These are phyloP conservation scores for Neotragus pygmaeus DNA, from an alignment of 2,113 vertebrate species.

Conservation along the genomic window DNA sequence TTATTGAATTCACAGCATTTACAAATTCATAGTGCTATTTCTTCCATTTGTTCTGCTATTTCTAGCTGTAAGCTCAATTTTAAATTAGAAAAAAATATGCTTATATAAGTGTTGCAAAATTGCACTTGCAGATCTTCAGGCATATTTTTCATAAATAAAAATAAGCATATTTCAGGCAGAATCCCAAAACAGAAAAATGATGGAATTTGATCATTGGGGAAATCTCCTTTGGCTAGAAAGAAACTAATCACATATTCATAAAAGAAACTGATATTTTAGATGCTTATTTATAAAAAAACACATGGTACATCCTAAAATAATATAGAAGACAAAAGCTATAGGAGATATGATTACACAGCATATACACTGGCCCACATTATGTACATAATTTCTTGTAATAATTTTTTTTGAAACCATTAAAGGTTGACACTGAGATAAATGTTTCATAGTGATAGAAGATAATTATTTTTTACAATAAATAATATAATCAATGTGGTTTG, in stretches of 20 bases:
- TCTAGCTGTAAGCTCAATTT: constrained; percentile 41
- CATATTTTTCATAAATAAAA: constrained; percentile 60
- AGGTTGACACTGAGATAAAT: background rate
- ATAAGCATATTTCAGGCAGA: constrained; percentile 47
- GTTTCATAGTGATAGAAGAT: background rate
- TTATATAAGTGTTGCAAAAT: constrained; percentile 51
- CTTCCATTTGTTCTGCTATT: constrained; percentile 73
- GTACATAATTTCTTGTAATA: background rate
- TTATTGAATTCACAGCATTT: constrained; percentile 57
- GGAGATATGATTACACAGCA: background rate
- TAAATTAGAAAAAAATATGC: constrained; percentile 59
- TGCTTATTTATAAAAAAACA: background rate
- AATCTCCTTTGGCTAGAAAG: constrained; percentile 15
- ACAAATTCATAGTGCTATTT: constrained; percentile 64
- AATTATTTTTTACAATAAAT: background rate
- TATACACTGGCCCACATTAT: background rate
- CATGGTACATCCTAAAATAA: background rate
- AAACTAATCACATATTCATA: background rate
- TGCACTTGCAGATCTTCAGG: constrained; percentile 38
- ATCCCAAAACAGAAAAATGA: constrained; percentile 37
- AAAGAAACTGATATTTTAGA: constrained; percentile 18
- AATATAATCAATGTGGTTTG: background rate
- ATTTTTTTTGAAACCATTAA: background rate
- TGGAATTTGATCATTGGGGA: constrained; percentile 33
- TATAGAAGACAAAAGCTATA: background rate